These are phyloP conservation scores for Drosophila nasuta DNA, from an alignment of 1,140 invertebrate genomes.

Conservation along the genomic window DNA sequence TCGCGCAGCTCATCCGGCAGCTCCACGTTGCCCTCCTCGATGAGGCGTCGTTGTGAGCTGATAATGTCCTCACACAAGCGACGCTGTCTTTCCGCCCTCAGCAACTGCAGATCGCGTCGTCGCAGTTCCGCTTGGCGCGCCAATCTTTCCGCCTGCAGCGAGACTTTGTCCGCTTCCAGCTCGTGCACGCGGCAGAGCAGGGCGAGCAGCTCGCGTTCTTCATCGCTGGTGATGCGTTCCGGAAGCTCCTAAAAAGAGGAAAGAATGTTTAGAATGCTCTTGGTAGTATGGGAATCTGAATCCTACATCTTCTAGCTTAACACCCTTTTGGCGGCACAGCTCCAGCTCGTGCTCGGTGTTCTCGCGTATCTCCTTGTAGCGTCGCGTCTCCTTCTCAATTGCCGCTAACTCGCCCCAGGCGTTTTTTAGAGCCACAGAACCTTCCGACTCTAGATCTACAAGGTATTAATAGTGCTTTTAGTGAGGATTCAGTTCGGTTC, in stretches of 20 bases:
- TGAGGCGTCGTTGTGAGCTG: constrained; percentile 92
- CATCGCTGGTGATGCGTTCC: constrained; percentile 92
- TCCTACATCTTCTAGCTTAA: constrained; percentile 92
- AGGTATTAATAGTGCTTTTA: neutral
- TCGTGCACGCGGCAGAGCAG: constrained; percentile 95
- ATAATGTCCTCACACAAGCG: constrained; percentile 96
- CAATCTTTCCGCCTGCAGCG: constrained; percentile 93
- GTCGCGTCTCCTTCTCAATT: constrained; percentile 93
- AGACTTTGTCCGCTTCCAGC: constrained; percentile 94
- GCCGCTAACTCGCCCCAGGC: constrained; percentile 93
- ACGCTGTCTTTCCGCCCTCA: constrained; percentile 93
- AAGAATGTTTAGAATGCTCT: neutral
- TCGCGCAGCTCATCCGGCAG: constrained; percentile 93
- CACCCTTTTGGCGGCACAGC: constrained; percentile 89
- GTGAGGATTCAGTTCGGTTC: neutral
- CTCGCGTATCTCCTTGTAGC: constrained; percentile 90
- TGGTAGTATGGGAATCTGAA: too few relatives aligned
- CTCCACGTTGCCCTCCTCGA: constrained; percentile 90
- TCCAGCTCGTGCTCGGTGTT: constrained; percentile 92
- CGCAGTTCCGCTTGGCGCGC: constrained; percentile 94
- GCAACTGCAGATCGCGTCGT: constrained; percentile 92
- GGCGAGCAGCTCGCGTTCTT: constrained; percentile 93
- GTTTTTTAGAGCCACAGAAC: constrained; percentile 91
- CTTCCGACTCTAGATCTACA: constrained; percentile 86
- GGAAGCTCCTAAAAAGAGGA: constrained; percentile 89